These are phyloP conservation scores for Thera obeliscata DNA, from an alignment of 2,888 invertebrate species.

Conservation along the genomic window DNA sequence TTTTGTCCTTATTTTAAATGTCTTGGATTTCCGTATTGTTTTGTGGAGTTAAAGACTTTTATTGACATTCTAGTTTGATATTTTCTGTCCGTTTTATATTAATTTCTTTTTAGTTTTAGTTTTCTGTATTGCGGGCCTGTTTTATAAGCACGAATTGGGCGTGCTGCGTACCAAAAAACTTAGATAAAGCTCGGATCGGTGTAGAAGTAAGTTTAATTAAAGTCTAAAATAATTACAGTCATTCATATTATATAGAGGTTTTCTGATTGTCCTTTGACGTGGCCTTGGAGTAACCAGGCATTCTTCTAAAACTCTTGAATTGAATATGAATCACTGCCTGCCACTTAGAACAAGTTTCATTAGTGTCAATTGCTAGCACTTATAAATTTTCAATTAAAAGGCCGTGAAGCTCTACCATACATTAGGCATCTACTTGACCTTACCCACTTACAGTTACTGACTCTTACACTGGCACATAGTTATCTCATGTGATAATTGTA, in stretches of 20 bases:
- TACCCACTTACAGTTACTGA: conserved; percentile 2
- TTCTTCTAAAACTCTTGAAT: background rate
- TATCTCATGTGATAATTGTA: background rate
- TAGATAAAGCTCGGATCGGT: no score
- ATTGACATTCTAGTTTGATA: no score
- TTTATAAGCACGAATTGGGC: no score
- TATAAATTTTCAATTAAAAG: conserved; percentile 33
- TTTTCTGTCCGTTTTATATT: no score
- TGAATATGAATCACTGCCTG: conserved; percentile 10
- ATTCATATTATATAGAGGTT: background rate
- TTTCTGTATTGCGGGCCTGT: no score
- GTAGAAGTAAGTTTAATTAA: no score
- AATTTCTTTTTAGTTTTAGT: no score
- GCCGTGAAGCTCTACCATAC: conserved; percentile 30
- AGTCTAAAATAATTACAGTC: no score
- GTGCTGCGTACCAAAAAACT: no score
- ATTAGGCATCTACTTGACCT: conserved; percentile 40
- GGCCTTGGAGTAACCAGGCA: conserved; percentile 4
- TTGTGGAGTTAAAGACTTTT: no score
- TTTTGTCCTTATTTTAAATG: no score
- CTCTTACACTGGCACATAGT: conserved; percentile 10
- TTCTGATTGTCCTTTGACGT: background rate
- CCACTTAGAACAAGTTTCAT: conserved; percentile 23
- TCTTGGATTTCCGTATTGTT: no score
- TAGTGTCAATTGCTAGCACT: conserved; percentile 36